Evolutionary conservation across 2,888 invertebrate species (phyloP), one percentile per base, ranked within the genome.

Genomic region (Tanytarsus gracilentus): DNA sequence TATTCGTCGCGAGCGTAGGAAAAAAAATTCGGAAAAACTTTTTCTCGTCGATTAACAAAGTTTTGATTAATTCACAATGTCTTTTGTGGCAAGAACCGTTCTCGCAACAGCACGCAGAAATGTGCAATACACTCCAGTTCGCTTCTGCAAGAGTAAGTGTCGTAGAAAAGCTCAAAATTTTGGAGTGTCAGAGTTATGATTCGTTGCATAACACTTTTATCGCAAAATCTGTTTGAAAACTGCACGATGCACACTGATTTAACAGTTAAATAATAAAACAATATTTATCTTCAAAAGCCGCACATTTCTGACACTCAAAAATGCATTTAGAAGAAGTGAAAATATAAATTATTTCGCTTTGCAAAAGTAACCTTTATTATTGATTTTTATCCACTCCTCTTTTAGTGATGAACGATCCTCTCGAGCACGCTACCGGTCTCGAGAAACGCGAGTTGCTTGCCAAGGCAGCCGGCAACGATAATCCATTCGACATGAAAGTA

Each of bases 381-480:
- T 44, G 44, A 44, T 44, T 44, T 44, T 44, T 44, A 4, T 33
- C 40, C 27, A 29, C 23, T 60, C 65, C 63, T 62, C 50, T 72
- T 69, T 8, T 69, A 87, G 86, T 82, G 77, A 83, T 90, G 83
- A 84, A 90, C 51, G 92, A 95, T 70, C 88, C 92, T 26, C 65
- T 95, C 68, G 96, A 96, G 69, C 91, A 93, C 71, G 90, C 95
- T 23, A 95, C 95, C 27, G 97, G 97, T 67, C 71, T 92, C 65
- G 95, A 96, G 72, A 89, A 92, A 74, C 85, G 85, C 69, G 94
- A 96, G 76, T 75, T 96, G 66, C 75, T 95, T 65, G 91, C 93
- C 26, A 79, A 86, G 72, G 81, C 86, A 66, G 85, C 88, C 61
- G 96, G 96, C 65, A 87, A 95, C 70, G 90, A 92, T 65, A 85